These are phyloP conservation scores for Anseranas semipalmata DNA, from an alignment of 2,113 vertebrate genomes.

Conservation along the genomic window DNA sequence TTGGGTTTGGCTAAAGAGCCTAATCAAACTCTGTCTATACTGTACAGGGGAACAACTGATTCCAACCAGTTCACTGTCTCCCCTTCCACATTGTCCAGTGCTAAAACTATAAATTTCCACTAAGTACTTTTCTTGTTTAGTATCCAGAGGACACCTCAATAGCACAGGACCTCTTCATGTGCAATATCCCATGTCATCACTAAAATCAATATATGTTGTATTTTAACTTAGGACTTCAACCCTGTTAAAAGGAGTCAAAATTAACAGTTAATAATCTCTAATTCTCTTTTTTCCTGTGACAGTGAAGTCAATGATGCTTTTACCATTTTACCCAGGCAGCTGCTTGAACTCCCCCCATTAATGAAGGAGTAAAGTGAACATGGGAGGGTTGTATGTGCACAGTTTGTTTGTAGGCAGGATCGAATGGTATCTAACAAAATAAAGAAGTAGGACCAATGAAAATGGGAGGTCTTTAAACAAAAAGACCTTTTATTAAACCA, in stretches of 20 bases:
- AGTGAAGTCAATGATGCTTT: neutral
- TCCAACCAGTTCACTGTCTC: neutral
- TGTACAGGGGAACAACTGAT: neutral
- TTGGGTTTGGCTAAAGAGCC: neutral
- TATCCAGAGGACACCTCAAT: neutral
- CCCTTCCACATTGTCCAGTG: neutral
- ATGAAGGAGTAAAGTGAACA: neutral
- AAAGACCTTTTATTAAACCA: neutral
- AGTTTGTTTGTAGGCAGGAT: neutral
- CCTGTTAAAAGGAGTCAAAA: neutral
- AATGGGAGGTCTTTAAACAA: neutral
- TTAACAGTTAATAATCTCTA: neutral
- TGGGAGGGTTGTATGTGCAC: neutral
- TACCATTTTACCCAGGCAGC: neutral
- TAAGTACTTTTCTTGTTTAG: neutral
- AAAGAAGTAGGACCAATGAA: neutral
- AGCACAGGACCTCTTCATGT: neutral
- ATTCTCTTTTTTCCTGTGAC: neutral
- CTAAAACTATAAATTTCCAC: neutral
- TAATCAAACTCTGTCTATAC: neutral
- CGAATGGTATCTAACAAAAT: neutral
- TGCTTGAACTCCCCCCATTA: neutral
- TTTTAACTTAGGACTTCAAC: neutral
- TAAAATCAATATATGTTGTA: neutral
- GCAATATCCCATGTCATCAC: neutral